A percentile compares a stretch with the other conserved stretches of the same genome.
phyloP scores from a whole-genome alignment of 2,797 vertebrate species.

The Geotrypetes seraphini region DNA sequence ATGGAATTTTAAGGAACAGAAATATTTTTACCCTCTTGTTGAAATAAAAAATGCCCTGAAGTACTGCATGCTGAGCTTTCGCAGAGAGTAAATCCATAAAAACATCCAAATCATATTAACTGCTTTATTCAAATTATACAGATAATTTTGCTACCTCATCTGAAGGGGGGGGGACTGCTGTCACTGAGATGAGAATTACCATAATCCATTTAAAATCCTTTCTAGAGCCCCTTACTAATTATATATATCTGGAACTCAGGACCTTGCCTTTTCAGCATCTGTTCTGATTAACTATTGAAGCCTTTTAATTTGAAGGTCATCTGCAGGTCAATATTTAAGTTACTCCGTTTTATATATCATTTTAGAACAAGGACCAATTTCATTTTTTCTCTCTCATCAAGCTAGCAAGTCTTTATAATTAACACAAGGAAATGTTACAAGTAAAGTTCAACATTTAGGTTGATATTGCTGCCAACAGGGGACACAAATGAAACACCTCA shows the following conservation, averaged over 20 bases:
- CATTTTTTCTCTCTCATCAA: conserved; percentile 4
- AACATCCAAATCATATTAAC: conserved; percentile 32
- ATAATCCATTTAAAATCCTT: conserved; percentile 51
- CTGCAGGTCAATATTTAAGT: conserved; percentile 33
- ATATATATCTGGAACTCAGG: conserved; percentile 30
- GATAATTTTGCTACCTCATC: conserved; percentile 44
- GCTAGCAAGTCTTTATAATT: not conserved
- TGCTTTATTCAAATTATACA: conserved; percentile 40
- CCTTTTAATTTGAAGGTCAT: conserved; percentile 38
- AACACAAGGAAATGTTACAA: not conserved
- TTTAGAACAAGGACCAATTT: not conserved
- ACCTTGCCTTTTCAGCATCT: conserved; percentile 40
- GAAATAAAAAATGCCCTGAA: no score
- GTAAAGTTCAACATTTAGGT: not conserved
- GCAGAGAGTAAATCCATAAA: conserved; percentile 36
- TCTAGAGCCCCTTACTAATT: conserved; percentile 36
- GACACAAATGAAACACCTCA: not conserved
- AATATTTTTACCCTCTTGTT: conserved; percentile 10
- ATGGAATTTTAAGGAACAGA: no score
- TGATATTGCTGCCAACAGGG: not conserved
- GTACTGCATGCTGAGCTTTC: conserved; percentile 34
- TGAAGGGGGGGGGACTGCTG: conserved; percentile 34
- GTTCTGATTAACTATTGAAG: conserved; percentile 29
- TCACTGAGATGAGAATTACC: conserved; percentile 39
- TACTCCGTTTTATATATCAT: conserved; percentile 5